These are phyloP conservation scores for Distichodus sexfasciatus DNA, from an alignment of 2,797 vertebrate species.

Conservation along the genomic window DNA sequence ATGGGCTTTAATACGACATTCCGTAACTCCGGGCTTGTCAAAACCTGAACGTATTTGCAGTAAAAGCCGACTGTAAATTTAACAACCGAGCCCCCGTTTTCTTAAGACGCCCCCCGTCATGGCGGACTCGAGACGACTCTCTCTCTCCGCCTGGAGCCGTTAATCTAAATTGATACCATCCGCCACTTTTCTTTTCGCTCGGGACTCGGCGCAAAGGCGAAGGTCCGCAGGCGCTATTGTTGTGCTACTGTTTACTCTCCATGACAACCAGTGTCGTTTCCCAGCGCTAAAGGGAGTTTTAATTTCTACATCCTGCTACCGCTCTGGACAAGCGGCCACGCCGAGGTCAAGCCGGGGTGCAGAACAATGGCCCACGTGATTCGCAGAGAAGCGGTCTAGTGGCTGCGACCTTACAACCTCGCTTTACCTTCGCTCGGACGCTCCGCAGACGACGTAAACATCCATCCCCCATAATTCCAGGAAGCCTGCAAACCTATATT, in stretches of 20 bases:
- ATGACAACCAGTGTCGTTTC: constrained; percentile 34
- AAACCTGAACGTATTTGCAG: not conserved
- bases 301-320: constrained; percentile 30
- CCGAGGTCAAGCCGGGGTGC: not conserved
- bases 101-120: not conserved
- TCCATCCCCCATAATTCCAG: constrained; percentile 18
- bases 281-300: not conserved
- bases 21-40: not conserved
- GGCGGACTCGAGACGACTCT: not conserved
- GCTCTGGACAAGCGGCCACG: constrained; percentile 3
- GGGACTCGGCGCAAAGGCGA: not conserved
- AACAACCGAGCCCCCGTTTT: not conserved
- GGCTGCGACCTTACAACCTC: not conserved
- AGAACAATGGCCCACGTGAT: constrained; percentile 35
- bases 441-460: not conserved
- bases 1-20: not conserved
- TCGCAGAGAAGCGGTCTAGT: not conserved
- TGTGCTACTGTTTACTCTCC: constrained; percentile 42
- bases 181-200: constrained; percentile 3
- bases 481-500: not conserved
- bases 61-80: not conserved
- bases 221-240: constrained; percentile 21
- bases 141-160: not conserved
- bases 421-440: constrained; percentile 2
- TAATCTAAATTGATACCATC: constrained; percentile 41